Base-by-base conservation (phyloP, 2,113 vertebrate species). In the Leptodactylus fuscus region DNA sequence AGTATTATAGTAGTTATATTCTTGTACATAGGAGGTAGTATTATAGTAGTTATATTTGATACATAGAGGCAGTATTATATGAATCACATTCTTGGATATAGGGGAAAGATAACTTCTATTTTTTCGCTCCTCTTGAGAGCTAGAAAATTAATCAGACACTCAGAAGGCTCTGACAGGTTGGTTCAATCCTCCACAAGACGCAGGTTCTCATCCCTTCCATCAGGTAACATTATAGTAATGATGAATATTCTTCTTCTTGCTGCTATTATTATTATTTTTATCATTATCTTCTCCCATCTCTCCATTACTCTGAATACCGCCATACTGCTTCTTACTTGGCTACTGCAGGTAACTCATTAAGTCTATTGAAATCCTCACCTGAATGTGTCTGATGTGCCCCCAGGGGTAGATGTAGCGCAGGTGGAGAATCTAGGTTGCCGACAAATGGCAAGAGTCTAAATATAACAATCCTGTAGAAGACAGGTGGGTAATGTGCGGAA, bases 351-450 rank as follows among this genome's bases (percentile, higher is more conserved):
- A 69, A 69, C 65, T 69, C 65, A 69, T 69, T 69, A 69, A 69
- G 65, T 69, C 32, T 36, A 69, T 36, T 22, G 65, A 69, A 36
- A 38, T 13, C 70, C 70, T 46, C 70, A 44, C 70, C 70, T 73
- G 70, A 44, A 73, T 73, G 22, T 73, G 70, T 73, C 11, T 73
- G 38, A 73, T 46, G 36, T 73, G 70, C 38, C 70, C 70, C 70
- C n/a, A 22, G 70, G 70, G 70, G 36, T 46, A 73, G 36, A 73
- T 73, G 70, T 73, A 73, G 55, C 51, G 13, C 77, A 80, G 48
- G 77, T 41, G 34, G 32, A 62, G 38, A 36, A 38, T 60, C 51
- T 62, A 58, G 36, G 53, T 41, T 48, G 77, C 29, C 49, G 32
- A 36, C n/a, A 41, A 77, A 78, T 34, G 51, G 38, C 38, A 60